Conservation (phyloP, 2,888 invertebrate species). For the Villa cingulata region DNA sequence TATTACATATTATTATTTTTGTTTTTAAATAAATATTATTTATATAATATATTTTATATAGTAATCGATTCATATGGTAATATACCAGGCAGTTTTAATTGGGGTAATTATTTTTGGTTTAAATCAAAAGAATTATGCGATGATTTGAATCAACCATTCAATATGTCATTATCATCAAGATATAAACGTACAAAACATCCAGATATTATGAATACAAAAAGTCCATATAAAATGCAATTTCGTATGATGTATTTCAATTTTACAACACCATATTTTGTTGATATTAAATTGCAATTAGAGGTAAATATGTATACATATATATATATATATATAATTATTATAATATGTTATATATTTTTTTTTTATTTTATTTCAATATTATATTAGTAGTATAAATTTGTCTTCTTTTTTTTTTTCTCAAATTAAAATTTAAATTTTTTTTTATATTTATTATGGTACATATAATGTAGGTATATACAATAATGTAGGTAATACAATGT, state of each 20-base stretch:
- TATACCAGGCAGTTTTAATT: conserved; percentile 20
- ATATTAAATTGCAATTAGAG: conserved; percentile 23
- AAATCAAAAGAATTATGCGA: conserved; percentile 20
- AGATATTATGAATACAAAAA: conserved; percentile 20
- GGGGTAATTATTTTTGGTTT: conserved; percentile 28
- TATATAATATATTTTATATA: conserved; percentile 13
- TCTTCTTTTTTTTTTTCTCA: too few relatives aligned
- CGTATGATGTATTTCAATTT: conserved; percentile 24
- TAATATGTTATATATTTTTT: too few relatives aligned
- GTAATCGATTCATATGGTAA: conserved; percentile 24
- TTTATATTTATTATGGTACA: too few relatives aligned
- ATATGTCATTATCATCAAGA: conserved; percentile 19
- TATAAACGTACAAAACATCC: conserved; percentile 6
- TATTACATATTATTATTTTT: too few relatives aligned
- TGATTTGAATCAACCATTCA: conserved; percentile 21
- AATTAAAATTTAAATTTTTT: too few relatives aligned
- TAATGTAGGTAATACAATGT: too few relatives aligned
- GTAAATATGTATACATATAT: conserved; percentile 13
- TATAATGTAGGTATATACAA: too few relatives aligned
- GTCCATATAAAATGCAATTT: conserved; percentile 21
- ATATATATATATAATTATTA: too few relatives aligned
- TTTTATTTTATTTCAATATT: too few relatives aligned
- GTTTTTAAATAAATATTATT: too few relatives aligned
- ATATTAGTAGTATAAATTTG: too few relatives aligned
- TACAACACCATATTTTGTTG: conserved; percentile 21